These are phyloP conservation scores for Rhodeus uyekii DNA, from an alignment of 2,797 vertebrate species.

Conservation along the genomic window DNA sequence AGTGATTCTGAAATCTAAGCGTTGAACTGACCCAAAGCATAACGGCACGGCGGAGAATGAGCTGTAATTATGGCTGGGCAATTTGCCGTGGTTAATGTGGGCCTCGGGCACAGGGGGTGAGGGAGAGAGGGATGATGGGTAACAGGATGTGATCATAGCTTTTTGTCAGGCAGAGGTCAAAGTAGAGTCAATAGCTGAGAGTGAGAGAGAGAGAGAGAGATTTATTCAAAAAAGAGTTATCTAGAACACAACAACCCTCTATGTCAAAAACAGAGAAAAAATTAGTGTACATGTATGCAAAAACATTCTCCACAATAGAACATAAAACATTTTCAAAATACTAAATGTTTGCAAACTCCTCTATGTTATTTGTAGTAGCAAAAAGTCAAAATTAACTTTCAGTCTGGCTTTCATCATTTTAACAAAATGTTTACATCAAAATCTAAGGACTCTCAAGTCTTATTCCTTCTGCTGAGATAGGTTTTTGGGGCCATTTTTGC, in stretches of 20 bases:
- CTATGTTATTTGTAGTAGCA: not conserved
- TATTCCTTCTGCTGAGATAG: not conserved
- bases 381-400: not conserved
- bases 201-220: too few species aligned
- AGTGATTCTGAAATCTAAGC: conserved; percentile 41
- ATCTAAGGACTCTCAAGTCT: not conserved
- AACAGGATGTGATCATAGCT: conserved; percentile 39
- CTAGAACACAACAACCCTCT: too few species aligned
- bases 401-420: not conserved
- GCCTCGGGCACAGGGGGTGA: conserved; percentile 21
- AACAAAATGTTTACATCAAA: not conserved
- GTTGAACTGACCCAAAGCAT: conserved; percentile 38
- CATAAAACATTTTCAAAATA: not conserved
- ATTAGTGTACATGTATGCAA: too few species aligned
- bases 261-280: too few species aligned
- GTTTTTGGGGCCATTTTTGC: not conserved
- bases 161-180: conserved; percentile 18
- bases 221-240: too few species aligned
- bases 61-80: conserved; percentile 47
- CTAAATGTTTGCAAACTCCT: not conserved
- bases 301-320: too few species aligned
- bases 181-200: not conserved
- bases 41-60: conserved; percentile 9
- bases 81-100: conserved; percentile 48
- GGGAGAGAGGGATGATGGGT: conserved; percentile 17